phyloP scores from a whole-genome alignment of 1,140 invertebrate species.

The Asbolus verrucosus region DNA sequence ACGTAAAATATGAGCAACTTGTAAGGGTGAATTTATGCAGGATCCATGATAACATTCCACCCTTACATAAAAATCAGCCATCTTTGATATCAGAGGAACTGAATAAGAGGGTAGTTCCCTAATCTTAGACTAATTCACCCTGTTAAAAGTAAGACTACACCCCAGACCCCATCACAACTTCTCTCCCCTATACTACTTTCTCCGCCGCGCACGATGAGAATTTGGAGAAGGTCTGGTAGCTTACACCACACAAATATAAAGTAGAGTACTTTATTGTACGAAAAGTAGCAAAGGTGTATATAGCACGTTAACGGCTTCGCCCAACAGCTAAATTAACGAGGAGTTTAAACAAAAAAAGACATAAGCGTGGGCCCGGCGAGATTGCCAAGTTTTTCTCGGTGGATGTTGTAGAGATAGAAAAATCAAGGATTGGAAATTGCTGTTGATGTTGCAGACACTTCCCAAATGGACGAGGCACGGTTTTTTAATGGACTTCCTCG shows the following conservation, averaged over 20 bases:
- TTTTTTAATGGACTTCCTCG: conserved; percentile 37
- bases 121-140: conserved; percentile 61
- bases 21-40: conserved; percentile 14
- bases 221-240: conserved; percentile 2
- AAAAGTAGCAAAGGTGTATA: conserved; percentile 14
- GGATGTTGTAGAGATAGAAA: conserved; percentile 6
- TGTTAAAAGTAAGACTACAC: conserved; percentile 61
- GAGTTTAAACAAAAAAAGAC: conserved; percentile 17
- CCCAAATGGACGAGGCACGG: conserved; percentile 23
- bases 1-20: conserved; percentile 21
- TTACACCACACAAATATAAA: conserved; percentile 22
- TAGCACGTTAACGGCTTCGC: conserved; percentile 11
- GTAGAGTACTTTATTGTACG: conserved; percentile 39
- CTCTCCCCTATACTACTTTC: conserved; percentile 28
- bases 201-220: conserved; percentile 13
- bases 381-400: conserved; percentile 24
- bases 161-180: conserved; percentile 44
- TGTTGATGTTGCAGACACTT: conserved; percentile 16
- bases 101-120: conserved; percentile 58
- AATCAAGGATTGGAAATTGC: neutral
- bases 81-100: conserved; percentile 53
- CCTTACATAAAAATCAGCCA: conserved; percentile 55
- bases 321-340: conserved; percentile 19
- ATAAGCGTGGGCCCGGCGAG: neutral
- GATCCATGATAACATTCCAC: conserved; percentile 29